A percentile compares a stretch with the other conserved stretches of the same genome.
Conservation (phyloP, 2,888 invertebrate species). For the Drosophila nr. perissopoda region DNA sequence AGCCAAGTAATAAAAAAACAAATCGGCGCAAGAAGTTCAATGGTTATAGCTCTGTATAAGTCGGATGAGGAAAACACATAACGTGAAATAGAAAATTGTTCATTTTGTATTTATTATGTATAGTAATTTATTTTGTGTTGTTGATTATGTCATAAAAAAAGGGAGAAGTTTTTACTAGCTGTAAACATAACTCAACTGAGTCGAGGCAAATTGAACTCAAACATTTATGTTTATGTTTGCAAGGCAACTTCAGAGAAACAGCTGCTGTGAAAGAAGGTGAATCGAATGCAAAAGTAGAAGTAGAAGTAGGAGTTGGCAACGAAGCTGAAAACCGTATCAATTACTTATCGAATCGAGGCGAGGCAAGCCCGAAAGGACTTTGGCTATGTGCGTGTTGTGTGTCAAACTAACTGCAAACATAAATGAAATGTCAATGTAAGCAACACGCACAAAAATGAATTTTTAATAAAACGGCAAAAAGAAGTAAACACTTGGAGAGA, state of each 20-base stretch:
- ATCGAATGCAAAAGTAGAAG: not conserved
- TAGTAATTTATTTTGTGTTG: not conserved
- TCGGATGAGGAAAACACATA: not conserved
- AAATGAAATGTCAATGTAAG: constrained; percentile 71
- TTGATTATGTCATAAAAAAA: not conserved
- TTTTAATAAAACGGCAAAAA: constrained; percentile 51
- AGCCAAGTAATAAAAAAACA: not conserved
- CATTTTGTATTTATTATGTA: not conserved
- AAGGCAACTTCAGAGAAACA: constrained; percentile 7
- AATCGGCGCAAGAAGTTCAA: not conserved
- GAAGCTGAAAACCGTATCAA: constrained; percentile 56
- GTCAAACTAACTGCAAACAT: constrained; percentile 56
- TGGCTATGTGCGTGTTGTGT: constrained; percentile 38
- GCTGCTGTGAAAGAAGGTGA: constrained; percentile 4
- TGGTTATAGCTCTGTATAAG: not conserved
- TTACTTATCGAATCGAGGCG: constrained; percentile 53
- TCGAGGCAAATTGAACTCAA: constrained; percentile 12
- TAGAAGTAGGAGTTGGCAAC: constrained; percentile 22
- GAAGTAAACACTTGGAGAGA: not conserved
- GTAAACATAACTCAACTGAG: not conserved
- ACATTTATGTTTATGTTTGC: constrained; percentile 30
- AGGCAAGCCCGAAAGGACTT: constrained; percentile 46
- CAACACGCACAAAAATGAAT: constrained; percentile 72
- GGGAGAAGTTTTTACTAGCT: not conserved
- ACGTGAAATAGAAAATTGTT: not conserved